Evolutionary conservation across 2,113 vertebrate genomes (phyloP), one percentile per base, ranked within the genome.

Genomic region (Noturus placidus): DNA sequence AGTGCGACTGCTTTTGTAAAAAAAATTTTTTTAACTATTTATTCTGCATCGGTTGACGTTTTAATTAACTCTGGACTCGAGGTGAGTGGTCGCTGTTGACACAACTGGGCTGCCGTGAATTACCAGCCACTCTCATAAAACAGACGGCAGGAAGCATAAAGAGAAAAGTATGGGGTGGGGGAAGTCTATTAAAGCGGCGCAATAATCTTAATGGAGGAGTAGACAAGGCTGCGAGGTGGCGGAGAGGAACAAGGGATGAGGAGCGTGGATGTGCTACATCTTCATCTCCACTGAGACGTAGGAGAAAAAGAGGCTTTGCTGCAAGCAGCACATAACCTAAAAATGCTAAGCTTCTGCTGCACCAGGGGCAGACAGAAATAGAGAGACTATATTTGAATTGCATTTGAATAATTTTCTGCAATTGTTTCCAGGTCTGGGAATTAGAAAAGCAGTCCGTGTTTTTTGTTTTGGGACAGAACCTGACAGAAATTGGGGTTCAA

Each of bases 151-250:
- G 85, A 86, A 92, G 92, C 91, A 90, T 86, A 90, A 91, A 92
- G 89, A 87, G 50, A 87, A 92, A 14, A 46, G 42, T 5, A 6
- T 46, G 42, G 42, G 42, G 42, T 5, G 84, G 86, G 79, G 74
- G 79, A 89, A 89, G 88, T 93, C 89, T 91, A 94, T 94, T 93
- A 93, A 92, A 93, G 90, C 0, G 14, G 91, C 85, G 88, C 87
- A 91, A 94, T 93, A 91, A 87, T 89, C 89, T 89, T 94, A 94
- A 90, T 93, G 93, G 88, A 93, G 89, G 59, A n/a, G 35, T 50
- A 54, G 78, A 69, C 15, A 52, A 22, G 63, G 22, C 30, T 54
- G 50, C 17, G 61, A 77, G 56, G 56, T n/a, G 15, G 33, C 15
- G 0, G 54, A 67, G 56, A 77, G 46, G 67, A 63, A 46, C 54